Evolutionary conservation across 1,140 invertebrate species (phyloP), one percentile per base, ranked within the genome.

Genomic region (Battus philenor): DNA sequence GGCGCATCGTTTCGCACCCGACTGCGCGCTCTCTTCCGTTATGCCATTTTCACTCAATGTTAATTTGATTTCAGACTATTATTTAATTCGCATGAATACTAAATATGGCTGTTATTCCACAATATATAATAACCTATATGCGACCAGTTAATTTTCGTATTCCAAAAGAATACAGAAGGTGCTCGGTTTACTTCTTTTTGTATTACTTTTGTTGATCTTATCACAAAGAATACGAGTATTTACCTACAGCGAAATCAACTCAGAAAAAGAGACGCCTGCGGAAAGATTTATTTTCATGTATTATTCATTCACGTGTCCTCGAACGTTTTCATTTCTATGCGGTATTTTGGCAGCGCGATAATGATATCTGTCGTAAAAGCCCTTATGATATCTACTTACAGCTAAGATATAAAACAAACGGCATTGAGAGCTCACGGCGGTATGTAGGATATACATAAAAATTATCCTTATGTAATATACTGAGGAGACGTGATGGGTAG

Each of bases 251-350:
- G 75, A 72, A 79, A 73, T 72, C 52, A 56, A 59, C 52, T 65
- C 57, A 60, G 62, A 73, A 62, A 64, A 78, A 76, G 62, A 68
- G 68, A 67, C 55, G 59, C 65, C 62, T 58, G 58, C 48, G 54
- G 58, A 71, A 72, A 79, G 79, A 83, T 83, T 77, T 81, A 81
- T 79, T 70, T 78, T 81, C 79, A 81, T 79, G 77, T 68, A 80
- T 83, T 80, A 83, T 80, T 83, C 76, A 80, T 81, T 68, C 64
- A 68, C 62, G 63, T 74, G 74, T 80, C 76, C 69, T 79, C 63
- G 67, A 73, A 70, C 64, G 59, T 74, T 78, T 75, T 76, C 75
- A 77, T 73, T 76, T 72, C 59, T 63, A 72, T 64, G 59, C 71
- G 65, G 73, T 75, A 76, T 83, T 79, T 77, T 66, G 64, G 62